Evolutionary conservation across 2,888 invertebrate species (phyloP), one percentile per base, ranked within the genome.

Genomic region (Perithous albicinctus): DNA sequence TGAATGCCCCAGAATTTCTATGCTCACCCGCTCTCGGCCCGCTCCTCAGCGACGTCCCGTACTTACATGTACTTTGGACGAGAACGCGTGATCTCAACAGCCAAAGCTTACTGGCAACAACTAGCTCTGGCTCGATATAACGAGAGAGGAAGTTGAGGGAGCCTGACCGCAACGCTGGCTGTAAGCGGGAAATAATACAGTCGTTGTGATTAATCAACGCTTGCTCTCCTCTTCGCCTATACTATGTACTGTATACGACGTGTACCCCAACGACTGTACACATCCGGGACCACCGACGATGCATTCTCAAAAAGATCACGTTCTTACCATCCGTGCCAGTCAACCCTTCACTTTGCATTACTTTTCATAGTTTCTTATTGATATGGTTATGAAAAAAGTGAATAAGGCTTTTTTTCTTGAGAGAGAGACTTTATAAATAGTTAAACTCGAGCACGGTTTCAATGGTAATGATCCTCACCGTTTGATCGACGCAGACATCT

Each of bases 141-240:
- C 61, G 32, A 76, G 70, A 43, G 20, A 61, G 43, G 56, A 59
- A 66, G 76, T 43, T 72, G 70, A 75, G 64, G 75, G 29, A 75
- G 26, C 56, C 66, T 61, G 70, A 76, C 70, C 75, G 80, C n/a
- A n/a, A 79, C 67, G 67, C 56, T 43, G 69, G 75, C 64, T 79
- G 85, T 90, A 89, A 92, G 90, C 88, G 87, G 87, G 88, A 91
- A 91, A 91, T 92, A 91, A 92, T 92, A 90, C 89, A 92, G 91
- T 92, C 87, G 88, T 85, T 86, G 86, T 92, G 91, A 92, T 92
- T 92, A 92, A 92, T 92, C 89, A 91, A 91, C 86, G 87, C 75
- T 75, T 80, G 81, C 74, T 79, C 74, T 64, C 66, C 35, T 32
- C 69, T 59, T 48, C 59, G 70, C 61, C 54, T 51, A 75, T 66